A percentile compares a stretch with the other conserved stretches of the same genome.
These are phyloP conservation scores for Hydraecia micacea DNA, from an alignment of 2,888 invertebrate genomes.

Conservation along the genomic window DNA sequence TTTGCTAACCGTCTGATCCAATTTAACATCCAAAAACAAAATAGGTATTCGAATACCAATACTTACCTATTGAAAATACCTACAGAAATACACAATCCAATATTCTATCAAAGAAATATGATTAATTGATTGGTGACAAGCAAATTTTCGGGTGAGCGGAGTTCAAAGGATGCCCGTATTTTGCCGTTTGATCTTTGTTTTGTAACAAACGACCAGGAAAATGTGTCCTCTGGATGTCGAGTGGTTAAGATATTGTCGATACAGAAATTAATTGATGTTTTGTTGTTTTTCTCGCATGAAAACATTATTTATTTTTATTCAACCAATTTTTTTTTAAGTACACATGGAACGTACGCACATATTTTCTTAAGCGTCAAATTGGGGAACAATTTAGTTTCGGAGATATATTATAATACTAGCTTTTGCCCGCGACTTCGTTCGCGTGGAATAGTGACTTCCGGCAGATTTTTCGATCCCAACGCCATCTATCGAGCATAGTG, in stretches of 20 bases:
- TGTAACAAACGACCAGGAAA: slow-evolving; percentile 49
- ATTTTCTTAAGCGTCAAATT: too few relatives aligned
- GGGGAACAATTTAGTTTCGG: too few relatives aligned
- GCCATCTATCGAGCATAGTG: too few relatives aligned
- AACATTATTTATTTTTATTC: not conserved
- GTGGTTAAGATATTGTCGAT: slow-evolving; percentile 2
- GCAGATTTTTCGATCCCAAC: too few relatives aligned
- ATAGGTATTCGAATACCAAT: slow-evolving; percentile 25
- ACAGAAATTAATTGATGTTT: not conserved
- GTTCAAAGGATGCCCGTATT: slow-evolving; percentile 48
- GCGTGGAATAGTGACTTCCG: too few relatives aligned
- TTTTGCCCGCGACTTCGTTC: too few relatives aligned
- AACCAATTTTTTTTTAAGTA: too few relatives aligned
- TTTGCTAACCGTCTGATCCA: slow-evolving; percentile 21
- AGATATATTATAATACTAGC: too few relatives aligned
- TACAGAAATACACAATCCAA: slow-evolving; percentile 48
- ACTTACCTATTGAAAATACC: slow-evolving; percentile 27
- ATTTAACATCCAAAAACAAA: slow-evolving; percentile 37
- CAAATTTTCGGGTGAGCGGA: slow-evolving; percentile 40
- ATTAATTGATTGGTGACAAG: slow-evolving; percentile 63
- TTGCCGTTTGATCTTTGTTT: slow-evolving; percentile 52
- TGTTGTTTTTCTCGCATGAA: not conserved
- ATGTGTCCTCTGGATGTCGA: slow-evolving; percentile 2
- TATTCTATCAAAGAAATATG: slow-evolving; percentile 54
- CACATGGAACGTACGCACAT: too few relatives aligned